Evolutionary conservation across 1,140 invertebrate genomes (phyloP), one percentile per base, ranked within the genome.

Genomic region (Nebria ingens): DNA sequence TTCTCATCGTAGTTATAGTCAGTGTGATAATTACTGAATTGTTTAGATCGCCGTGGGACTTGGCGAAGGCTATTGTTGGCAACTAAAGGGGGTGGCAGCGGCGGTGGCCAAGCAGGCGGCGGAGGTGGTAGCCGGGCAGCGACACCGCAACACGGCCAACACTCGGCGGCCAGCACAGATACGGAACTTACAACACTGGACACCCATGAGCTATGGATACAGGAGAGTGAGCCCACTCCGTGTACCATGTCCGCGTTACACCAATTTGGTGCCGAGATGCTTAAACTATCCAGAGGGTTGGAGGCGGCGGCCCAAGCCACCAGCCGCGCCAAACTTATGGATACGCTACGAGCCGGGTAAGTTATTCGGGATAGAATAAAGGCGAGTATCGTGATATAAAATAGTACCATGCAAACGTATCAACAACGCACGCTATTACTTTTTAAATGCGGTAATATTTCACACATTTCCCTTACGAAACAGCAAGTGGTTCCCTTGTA

Each of bases 221-320:
- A 85, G 51, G 86, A 89, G 59, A 81, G 83, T 45, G 86, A 89
- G 62, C 85, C 85, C 11, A 83, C 84, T 53, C 84, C 85, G 9
- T 87, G 84, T 59, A 84, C 86, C 51, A 85, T 89, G 79, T 85
- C 85, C 12, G 86, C 87, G 23, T 73, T 90, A 59, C 86, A 88
- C 67, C 84, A 86, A 63, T 89, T 90, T 61, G 86, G 86, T 17
- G 84, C 84, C 2, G 86, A 90, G 73, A 88, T 90, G 85, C 74
- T 89, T 52, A 84, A 86, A 60, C 73, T 89, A 1, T 88, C 86
- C 1, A 76, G 85, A 49, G 86, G 86, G 38, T 73, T 89, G 52
- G 85, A 87, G 71, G 80, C 73, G 11, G 75, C 72, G 23, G 74
- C 76, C 61, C 76, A 77, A 34, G 69, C 76, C 65, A 66, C 71